phyloP scores from a whole-genome alignment of 2,113 vertebrate species.

The Syngnathoides biaculeatus region DNA sequence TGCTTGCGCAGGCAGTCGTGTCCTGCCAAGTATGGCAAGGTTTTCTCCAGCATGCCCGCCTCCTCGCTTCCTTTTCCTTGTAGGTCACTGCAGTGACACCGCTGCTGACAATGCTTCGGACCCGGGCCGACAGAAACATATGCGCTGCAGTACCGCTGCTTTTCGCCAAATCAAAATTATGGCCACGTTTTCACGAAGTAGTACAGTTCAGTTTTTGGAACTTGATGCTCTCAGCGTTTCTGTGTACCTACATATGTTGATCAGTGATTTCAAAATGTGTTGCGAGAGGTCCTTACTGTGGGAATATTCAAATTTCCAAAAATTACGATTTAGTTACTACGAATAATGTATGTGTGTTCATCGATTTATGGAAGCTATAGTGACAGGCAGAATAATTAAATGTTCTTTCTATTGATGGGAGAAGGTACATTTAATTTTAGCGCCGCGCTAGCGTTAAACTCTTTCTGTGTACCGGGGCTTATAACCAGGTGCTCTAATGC shows the following conservation, averaged over 20 bases:
- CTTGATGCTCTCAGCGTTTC: not conserved
- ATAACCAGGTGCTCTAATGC: too few species aligned
- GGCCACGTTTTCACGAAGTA: not conserved
- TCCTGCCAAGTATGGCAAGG: slow-evolving; percentile 74
- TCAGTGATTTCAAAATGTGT: too few species aligned
- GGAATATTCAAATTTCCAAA: too few species aligned
- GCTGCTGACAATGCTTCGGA: slow-evolving; percentile 63
- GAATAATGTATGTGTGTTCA: too few species aligned
- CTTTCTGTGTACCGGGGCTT: too few species aligned
- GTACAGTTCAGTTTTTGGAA: not conserved
- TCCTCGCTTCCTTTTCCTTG: slow-evolving; percentile 62
- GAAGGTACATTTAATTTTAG: too few species aligned
- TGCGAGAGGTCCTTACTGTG: too few species aligned
- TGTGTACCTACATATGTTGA: not conserved
- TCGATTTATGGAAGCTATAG: too few species aligned
- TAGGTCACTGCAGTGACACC: slow-evolving; percentile 55
- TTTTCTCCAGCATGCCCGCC: slow-evolving; percentile 70
- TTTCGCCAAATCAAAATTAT: not conserved
- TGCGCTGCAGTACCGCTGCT: slow-evolving; percentile 51
- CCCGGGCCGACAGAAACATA: slow-evolving; percentile 51
- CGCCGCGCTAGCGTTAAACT: too few species aligned
- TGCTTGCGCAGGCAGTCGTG: slow-evolving; percentile 72
- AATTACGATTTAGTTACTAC: too few species aligned
- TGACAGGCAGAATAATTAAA: too few species aligned
- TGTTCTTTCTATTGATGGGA: too few species aligned